Evolutionary conservation across 2,888 invertebrate genomes (phyloP), one percentile per base, ranked within the genome.

Genomic region (Sphaerophoria taeniata): DNA sequence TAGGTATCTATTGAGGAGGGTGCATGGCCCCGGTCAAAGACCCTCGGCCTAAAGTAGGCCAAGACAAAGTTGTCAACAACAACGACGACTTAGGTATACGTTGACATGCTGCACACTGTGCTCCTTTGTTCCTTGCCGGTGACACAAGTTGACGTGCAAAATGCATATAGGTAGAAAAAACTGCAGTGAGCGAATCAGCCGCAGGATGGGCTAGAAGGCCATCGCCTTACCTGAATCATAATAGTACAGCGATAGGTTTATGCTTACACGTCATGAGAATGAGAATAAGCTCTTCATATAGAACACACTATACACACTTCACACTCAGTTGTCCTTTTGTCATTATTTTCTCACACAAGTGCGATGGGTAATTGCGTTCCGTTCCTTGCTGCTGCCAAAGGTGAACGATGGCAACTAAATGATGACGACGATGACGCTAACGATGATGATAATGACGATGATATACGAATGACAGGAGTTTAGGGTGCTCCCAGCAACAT

Each of bases 301-400:
- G 39, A 39, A 24, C 24, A 24, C 24, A 24, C 24, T 24, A 24
- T 24, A 24, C 24, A 24, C 24, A 24, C 24, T 9, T 11, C 36
- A 75, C 58, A 74, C 74, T 80, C 84, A 84, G 84, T 75, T 84
- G 84, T 80, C 75, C 80, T 76, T 79, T 84, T 80, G 84, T 84
- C 69, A 73, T 70, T 77, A 80, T 77, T 85, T 81, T 85, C 81
- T 81, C 81, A 80, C 58, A 81, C 81, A 85, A 73, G 65, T 76
- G 71, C 58, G 84, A 80, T 74, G 75, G 84, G 84, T 84, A 79
- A 84, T 84, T 79, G 80, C 72, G 60, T 75, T 83, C 58, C 63
- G 24, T 24, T 24, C 2, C 24, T 24, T 24, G 24, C 34, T 65
- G 65, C 45, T 78, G 53, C 71, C 65, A 63, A 79, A 79, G 74